phyloP scores from a whole-genome alignment of 1,140 invertebrate species.

The Chironomus tepperi region DNA sequence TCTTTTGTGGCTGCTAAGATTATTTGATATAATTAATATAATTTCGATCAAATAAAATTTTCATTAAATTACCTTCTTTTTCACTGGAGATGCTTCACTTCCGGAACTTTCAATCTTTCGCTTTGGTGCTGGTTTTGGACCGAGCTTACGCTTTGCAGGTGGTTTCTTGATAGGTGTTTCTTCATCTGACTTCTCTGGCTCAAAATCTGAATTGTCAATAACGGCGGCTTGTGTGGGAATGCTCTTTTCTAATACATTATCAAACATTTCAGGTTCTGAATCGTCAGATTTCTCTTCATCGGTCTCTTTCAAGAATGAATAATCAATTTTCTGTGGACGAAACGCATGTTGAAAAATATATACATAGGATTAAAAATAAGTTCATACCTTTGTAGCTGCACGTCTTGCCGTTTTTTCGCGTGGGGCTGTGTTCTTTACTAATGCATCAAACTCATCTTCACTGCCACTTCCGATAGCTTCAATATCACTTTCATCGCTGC shows the following conservation, averaged over 20 bases:
- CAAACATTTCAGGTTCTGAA: conserved; percentile 25
- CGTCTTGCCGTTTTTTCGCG: conserved; percentile 41
- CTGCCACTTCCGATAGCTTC: conserved; percentile 34
- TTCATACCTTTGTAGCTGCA: conserved; percentile 43
- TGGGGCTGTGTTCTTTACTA: conserved; percentile 32
- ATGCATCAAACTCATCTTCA: conserved; percentile 35
- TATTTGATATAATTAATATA: not conserved
- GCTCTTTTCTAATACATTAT: not conserved
- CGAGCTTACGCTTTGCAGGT: conserved; percentile 27
- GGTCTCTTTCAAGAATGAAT: conserved; percentile 32
- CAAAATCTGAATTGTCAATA: not conserved
- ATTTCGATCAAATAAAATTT: conserved; percentile 25
- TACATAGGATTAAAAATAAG: not conserved
- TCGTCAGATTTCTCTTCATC: conserved; percentile 27
- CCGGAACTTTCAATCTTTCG: conserved; percentile 27
- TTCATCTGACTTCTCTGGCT: conserved; percentile 31
- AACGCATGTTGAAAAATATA: not conserved
- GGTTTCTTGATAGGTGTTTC: conserved; percentile 31
- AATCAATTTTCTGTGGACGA: conserved; percentile 33
- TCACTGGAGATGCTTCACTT: conserved; percentile 22
- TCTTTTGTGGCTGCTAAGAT: conserved; percentile 26
- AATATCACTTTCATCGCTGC: conserved; percentile 39
- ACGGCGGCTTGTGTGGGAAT: not conserved
- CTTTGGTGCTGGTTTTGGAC: not conserved
- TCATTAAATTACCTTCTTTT: conserved; percentile 28